Evolutionary conservation across 2,797 vertebrate genomes (phyloP), one percentile per base, ranked within the genome.

Genomic region (Myripristis jacobus): DNA sequence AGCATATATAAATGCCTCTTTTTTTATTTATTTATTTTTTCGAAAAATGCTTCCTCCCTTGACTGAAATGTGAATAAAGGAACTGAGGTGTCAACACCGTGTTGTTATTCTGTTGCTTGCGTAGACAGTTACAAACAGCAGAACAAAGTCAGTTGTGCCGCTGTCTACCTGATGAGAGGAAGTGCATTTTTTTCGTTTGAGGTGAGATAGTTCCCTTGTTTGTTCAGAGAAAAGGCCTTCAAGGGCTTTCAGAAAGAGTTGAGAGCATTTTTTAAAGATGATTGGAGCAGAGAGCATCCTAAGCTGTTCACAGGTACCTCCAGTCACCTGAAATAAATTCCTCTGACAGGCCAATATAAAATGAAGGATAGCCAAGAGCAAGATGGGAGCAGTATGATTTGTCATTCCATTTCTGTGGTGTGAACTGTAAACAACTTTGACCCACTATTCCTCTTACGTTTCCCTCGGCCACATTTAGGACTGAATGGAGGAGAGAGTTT

Each of bases 351-450:
- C 41, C 27, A 60, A 38, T 73, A 48, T 38, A 57, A 27, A 77
- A 55, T 52, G 43, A 84, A 29, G 48, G 46, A 64, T 43, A 8
- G 46, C 21, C 12, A 24, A 24, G 50, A 65, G 18, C 38, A 65
- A 51, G 34, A 50, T 31, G 50, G 18, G 44, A 27, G 54, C 22
- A 15, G 36, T 56, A 3, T 51, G 25, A 69, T 69, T 64, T 75
- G 60, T 85, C 71, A 73, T 73, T 79, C 62, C 72, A 75, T 43
- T 43, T 12, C 22, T 50, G 52, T 46, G 64, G 65, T 80, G 82
- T 78, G 36, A 84, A 79, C 66, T 36, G 54, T 51, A 79, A 79
- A 83, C 64, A 57, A 2, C 57, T 75, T 43, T 76, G 66, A 82
- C 70, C 71, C 70, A 7, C 25, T n/a, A 18, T 41, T 16, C 43